Evolutionary conservation across 2,888 invertebrate genomes (phyloP), one percentile per base, ranked within the genome.

Genomic region (Macaria liturata): DNA sequence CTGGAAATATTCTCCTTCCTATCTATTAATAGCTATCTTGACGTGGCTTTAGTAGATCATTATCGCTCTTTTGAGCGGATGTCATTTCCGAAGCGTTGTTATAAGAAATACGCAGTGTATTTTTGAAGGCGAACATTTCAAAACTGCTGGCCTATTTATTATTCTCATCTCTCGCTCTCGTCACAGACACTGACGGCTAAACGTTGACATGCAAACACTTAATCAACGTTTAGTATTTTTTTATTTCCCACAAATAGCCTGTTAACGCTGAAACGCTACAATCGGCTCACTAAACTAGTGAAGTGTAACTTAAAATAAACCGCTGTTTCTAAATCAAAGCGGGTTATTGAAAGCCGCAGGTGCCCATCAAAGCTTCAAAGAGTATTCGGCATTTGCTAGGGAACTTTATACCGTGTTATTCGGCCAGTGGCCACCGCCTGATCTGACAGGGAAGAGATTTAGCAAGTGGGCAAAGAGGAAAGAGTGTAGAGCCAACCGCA

Each of bases 381-480:
- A 68, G 69, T 63, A 70, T 72, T 70, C 66, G 67, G 65, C 68
- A 74, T 78, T 74, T 73, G 70, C 59, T 57, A 66, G 60, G 66
- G 67, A 70, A 69, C 69, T 67, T 72, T 75, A 71, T 70, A 68
- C 66, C 64, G 56, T 64, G 65, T 68, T 67, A 71, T 70, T 74
- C 69, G 65, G 54, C 59, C 65, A 59, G 61, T 68, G 64, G 43
- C 61, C 64, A 59, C 64, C 62, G 69, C 69, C 64, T 74, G 74
- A 76, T 79, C 74, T 75, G 80, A 78, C 78, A 75, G 76, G 69
- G 70, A 75, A 81, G 77, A 80, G 78, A 81, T 84, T 82, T 81
- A 81, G 75, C 76, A 77, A 81, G 70, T 80, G 80, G 81, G 75
- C 76, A 76, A 78, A 70, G 20, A 73, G 74, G 66, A 79, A 78